Evolutionary conservation across 2,888 invertebrate genomes (phyloP).

Genomic region (Cenopis cana): DNA sequence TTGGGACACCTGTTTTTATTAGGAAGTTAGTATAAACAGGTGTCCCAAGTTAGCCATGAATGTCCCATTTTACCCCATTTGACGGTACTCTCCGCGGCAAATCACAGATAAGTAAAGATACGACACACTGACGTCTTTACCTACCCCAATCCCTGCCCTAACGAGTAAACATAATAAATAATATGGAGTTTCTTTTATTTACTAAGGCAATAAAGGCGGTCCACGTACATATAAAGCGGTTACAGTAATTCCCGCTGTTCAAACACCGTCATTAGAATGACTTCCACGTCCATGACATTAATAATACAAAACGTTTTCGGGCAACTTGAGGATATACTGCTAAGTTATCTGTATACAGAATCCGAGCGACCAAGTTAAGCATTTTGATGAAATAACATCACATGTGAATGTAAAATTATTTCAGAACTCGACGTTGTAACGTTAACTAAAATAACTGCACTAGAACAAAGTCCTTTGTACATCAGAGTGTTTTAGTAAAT

Average conservation of each 20-base stretch:
- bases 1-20: too few relatives aligned
- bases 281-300: constrained; percentile 77
- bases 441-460: constrained; percentile 7
- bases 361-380: constrained; percentile 43
- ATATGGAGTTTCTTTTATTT: constrained; percentile 31
- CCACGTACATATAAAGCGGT: constrained; percentile 52
- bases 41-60: too few relatives aligned
- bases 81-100: not conserved
- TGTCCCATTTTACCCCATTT: too few relatives aligned
- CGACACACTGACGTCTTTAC: constrained; percentile 7
- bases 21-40: too few relatives aligned
- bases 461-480: constrained; percentile 8
- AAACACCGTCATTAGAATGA: constrained; percentile 68
- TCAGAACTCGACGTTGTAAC: constrained; percentile 13
- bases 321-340: constrained; percentile 75
- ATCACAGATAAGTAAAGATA: not conserved
- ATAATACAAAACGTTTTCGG: constrained; percentile 77
- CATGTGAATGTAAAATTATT: constrained; percentile 8
- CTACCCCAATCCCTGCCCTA: not conserved
- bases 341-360: constrained; percentile 65
- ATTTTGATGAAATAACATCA: constrained; percentile 14
- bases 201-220: constrained; percentile 34
- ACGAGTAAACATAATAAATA: constrained; percentile 24
- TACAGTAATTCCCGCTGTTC: constrained; percentile 60
- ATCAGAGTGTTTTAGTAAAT: not conserved